Evolutionary conservation across 2,113 vertebrate genomes (phyloP).

Genomic region (Engraulis encrasicolus): DNA sequence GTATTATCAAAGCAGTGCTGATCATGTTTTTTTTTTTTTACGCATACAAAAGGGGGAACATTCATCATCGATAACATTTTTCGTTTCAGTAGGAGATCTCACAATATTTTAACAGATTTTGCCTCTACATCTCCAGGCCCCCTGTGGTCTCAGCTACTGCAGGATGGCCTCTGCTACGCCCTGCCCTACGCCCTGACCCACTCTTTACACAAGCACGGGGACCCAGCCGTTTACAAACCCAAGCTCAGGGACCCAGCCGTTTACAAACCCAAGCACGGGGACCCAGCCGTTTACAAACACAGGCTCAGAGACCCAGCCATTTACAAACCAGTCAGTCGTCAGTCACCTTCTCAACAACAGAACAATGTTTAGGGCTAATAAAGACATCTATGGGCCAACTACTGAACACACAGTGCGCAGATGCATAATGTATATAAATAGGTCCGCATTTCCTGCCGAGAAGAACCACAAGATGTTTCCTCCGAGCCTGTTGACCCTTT

Average conservation of each 20-base stretch:
- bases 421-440: not conserved
- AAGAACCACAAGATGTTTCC: slow-evolving; percentile 2
- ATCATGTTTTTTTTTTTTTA: too few relatives aligned
- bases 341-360: not conserved
- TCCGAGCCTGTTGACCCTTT: not conserved
- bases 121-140: not conserved
- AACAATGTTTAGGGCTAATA: not conserved
- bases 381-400: not conserved
- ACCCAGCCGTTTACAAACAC: not conserved
- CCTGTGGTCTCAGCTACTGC: not conserved
- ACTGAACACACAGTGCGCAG: not conserved
- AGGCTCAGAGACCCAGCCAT: not conserved
- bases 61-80: too few relatives aligned
- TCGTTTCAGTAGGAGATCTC: too few relatives aligned
- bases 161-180: not conserved
- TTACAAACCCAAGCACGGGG: not conserved
- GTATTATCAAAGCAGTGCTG: too few relatives aligned
- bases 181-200: not conserved
- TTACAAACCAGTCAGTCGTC: not conserved
- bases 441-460: not conserved
- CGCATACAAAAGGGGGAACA: too few relatives aligned
- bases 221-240: not conserved
- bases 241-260: not conserved
- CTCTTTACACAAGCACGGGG: not conserved
- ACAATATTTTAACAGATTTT: too few relatives aligned